Percentiles rank a stretch among this genome's conserved stretches.
These are phyloP conservation scores for Rhabdophis nuchalis DNA, from an alignment of 2,797 vertebrate species.

Conservation along the genomic window DNA sequence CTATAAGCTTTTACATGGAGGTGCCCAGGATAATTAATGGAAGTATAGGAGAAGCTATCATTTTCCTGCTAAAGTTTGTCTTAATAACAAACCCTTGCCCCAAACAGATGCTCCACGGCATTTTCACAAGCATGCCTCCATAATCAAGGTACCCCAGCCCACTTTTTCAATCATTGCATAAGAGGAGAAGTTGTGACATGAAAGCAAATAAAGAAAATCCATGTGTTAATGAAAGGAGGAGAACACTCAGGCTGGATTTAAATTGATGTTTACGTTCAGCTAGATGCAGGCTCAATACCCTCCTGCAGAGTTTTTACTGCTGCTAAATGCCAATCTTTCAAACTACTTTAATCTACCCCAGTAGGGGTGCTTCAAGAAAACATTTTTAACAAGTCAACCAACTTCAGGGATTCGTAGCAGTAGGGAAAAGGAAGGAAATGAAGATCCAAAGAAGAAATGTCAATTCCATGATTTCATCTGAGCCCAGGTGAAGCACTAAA, in stretches of 20 bases:
- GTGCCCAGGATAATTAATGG: background rate
- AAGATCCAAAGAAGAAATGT: conserved; percentile 6
- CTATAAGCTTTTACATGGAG: background rate
- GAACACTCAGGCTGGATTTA: conserved; percentile 8
- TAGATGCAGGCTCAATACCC: background rate
- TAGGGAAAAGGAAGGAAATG: conserved; percentile 28
- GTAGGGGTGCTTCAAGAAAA: conserved; percentile 40
- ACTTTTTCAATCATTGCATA: background rate
- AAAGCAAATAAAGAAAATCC: background rate
- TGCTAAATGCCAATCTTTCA: conserved; percentile 33
- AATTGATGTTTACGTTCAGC: conserved; percentile 10
- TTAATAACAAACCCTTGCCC: background rate
- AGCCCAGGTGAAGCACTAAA: background rate
- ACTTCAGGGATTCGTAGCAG: conserved; percentile 14
- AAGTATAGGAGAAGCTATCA: background rate
- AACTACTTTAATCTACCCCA: conserved; percentile 28
- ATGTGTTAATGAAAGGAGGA: background rate
- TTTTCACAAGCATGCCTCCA: background rate
- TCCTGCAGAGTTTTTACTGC: conserved; percentile 8
- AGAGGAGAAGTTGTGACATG: background rate
- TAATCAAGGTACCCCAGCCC: background rate
- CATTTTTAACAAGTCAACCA: conserved; percentile 29
- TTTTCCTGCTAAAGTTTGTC: background rate
- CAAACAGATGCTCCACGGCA: background rate
- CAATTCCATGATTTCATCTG: background rate